Evolutionary conservation across 2,797 vertebrate species (phyloP).

Genomic region (Myiotriccus ornatus): DNA sequence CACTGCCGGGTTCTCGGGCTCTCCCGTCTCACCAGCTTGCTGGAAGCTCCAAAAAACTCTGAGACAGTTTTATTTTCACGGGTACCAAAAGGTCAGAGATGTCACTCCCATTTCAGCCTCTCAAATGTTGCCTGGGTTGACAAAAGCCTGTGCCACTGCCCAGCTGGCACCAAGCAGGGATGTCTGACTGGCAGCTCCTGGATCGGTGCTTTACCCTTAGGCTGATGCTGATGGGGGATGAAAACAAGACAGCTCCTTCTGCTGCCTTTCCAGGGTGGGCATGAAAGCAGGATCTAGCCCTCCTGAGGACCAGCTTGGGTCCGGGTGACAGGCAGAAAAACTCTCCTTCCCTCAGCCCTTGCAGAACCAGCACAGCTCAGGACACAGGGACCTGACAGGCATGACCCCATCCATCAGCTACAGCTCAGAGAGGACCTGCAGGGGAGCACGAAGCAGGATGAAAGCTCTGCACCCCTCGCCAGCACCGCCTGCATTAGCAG

Average conservation of each 20-base stretch:
- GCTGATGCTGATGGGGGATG: not conserved
- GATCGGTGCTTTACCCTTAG: not conserved
- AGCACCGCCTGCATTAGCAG: conserved; percentile 31
- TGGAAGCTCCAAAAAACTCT: conserved; percentile 25
- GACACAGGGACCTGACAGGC: not conserved
- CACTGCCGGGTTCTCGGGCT: rapidly evolving
- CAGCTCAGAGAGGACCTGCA: not conserved
- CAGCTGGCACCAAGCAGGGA: not conserved
- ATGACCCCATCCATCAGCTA: not conserved
- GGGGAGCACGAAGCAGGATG: not conserved
- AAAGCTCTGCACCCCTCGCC: not conserved
- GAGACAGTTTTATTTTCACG: not conserved
- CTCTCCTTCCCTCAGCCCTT: not conserved
- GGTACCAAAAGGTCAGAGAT: conserved; percentile 13
- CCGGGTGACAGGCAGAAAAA: not conserved
- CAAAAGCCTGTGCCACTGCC: not conserved
- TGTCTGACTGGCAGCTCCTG: not conserved
- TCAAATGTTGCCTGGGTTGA: not conserved
- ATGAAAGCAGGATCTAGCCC: not conserved
- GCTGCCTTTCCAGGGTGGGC: not conserved
- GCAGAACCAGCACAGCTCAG: not conserved
- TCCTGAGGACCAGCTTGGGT: not conserved
- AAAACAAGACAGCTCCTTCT: not conserved
- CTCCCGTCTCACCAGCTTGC: not conserved
- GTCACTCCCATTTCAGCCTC: not conserved